Evolutionary conservation across 2,113 vertebrate genomes (phyloP), one percentile per base, ranked within the genome.

Genomic region (Syngnathus scovelli): DNA sequence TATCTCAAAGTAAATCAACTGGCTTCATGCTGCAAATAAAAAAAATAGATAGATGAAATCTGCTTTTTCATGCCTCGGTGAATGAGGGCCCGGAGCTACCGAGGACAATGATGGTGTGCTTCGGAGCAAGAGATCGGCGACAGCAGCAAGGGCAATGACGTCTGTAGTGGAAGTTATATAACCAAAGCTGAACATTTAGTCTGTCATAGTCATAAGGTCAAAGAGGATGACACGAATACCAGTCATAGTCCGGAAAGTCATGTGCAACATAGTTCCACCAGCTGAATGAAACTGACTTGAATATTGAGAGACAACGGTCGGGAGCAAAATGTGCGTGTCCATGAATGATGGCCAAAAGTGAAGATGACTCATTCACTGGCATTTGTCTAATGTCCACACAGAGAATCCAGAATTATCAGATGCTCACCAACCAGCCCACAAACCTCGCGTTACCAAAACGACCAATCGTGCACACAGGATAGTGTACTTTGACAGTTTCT

Each of bases 131-230:
- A 85, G 76, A 80, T 80, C 76, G 78, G 75, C 71, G 61, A 71
- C 81, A 79, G 84, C 79, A 75, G 79, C 64, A 58, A 85, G 77
- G 78, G 69, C 8, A 63, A 81, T 89, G 87, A 89, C 85, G 86
- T 87, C 68, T 71, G 82, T 82, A 39, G 64, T 62, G 69, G 59
- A 54, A 59, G 84, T 90, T 91, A 90, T 83, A 91, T 90, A 92
- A 91, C 84, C n/a, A 9, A 66, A 76, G 78, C 80, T 86, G 86
- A 90, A 90, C 87, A 87, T 86, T 87, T 88, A 80, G 79, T 89
- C 84, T 89, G 87, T 87, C 87, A 85, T 72, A 84, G 86, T 76
- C 83, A 73, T 75, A 88, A 86, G 86, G 90, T 87, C 86, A 86
- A 72, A 79, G 74, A 74, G 83, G 76, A 78, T 83, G 76, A 88